Evolutionary conservation across 2,113 vertebrate species (phyloP), one percentile per base, ranked within the genome.

Genomic region (Bagarius yarrelli): DNA sequence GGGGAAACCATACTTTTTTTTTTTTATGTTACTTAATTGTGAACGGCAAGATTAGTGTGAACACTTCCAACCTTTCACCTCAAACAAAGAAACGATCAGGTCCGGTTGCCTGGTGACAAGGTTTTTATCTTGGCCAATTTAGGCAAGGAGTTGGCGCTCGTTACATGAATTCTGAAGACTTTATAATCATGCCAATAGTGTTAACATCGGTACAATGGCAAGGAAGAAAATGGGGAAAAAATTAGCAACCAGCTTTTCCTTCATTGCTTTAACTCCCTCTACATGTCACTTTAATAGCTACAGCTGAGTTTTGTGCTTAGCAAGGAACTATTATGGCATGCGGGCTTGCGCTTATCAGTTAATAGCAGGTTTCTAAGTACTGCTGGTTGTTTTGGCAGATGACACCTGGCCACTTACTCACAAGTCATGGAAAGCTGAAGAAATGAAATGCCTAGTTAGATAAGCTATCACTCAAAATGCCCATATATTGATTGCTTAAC

Each of bases 1-100:
- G 59, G 19, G 73, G 57, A 15, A 15, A 16, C 15, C 32, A 53
- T 67, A 55, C 90, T 91, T 93, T 47, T 47, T 47, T 91, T 93
- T 47, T 47, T 47, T 91, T 93, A 91, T 93, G 95, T 95, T 94
- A 91, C 93, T 94, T 94, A 94, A 94, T 95, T 95, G 95, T 95
- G 91, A 92, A 95, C 92, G 93, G 92, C 93, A 91, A 91, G 95
- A 96, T 97, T 97, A 96, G 94, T 87, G 92, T 88, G 91, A 93
- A 94, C 94, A 94, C 95, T 94, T 95, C 94, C 95, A 94, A 95
- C 95, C 96, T 95, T 94, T 96, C 95, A 95, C 95, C 95, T 76
- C 52, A 80, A 90, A 97, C 95, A 97, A 97, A 96, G 93, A 91
- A 92, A 88, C 92, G 92, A 94, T 96, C 95, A 93, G 94, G 95